These are phyloP conservation scores for Drosophila mauritiana DNA, from an alignment of 1,140 invertebrate species.

Conservation along the genomic window DNA sequence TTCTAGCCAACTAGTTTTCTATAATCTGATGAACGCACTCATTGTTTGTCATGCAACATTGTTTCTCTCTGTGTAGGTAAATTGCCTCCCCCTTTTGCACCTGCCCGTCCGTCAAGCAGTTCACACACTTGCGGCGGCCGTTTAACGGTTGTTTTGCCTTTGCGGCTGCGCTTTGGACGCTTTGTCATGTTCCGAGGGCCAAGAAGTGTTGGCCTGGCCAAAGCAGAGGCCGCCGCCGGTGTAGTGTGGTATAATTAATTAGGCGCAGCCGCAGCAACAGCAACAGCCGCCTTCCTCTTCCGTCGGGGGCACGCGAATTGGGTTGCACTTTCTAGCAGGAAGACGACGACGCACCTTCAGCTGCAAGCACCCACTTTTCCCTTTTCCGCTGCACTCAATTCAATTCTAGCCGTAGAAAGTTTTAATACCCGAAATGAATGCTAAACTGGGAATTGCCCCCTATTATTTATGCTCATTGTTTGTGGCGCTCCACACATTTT, in stretches of 20 bases:
- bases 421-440: constrained; percentile 30
- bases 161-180: constrained; percentile 49
- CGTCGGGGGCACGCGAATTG: constrained; percentile 41
- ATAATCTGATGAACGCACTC: too few relatives aligned
- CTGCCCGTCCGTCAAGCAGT: constrained; percentile 1
- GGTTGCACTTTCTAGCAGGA: constrained; percentile 59
- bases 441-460: constrained; percentile 21
- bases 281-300: constrained; percentile 21
- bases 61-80: constrained; percentile 6
- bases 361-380: constrained; percentile 10
- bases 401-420: constrained; percentile 38
- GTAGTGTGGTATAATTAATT: constrained; percentile 53
- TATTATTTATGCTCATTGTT: constrained; percentile 19
- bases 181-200: constrained; percentile 34
- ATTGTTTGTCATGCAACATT: too few relatives aligned
- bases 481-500: constrained; percentile 22
- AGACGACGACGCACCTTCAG: constrained; percentile 32
- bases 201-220: constrained; percentile 7
- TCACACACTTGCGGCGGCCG: constrained; percentile 41
- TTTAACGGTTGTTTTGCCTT: constrained; percentile 47
- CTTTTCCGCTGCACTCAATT: constrained; percentile 28
- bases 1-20: too few relatives aligned
- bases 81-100: background rate
- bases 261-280: constrained; percentile 24
- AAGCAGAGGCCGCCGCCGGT: constrained; percentile 1